phyloP scores from a whole-genome alignment of 2,888 invertebrate species.

The Macrophya alboannulata region DNA sequence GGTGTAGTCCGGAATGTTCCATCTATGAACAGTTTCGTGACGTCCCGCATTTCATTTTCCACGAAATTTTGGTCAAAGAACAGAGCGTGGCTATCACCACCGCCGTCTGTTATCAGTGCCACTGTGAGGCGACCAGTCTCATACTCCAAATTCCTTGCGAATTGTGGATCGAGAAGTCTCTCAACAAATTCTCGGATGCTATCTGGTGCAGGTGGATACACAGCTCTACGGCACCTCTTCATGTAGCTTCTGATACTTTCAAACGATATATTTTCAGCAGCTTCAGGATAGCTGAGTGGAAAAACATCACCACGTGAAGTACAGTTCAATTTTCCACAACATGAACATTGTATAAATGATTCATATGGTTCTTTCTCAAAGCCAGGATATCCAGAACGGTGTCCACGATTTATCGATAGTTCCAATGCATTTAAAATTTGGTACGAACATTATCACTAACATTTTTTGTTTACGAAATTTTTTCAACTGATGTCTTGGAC shows the following conservation, averaged over 20 bases:
- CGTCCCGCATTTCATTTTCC: constrained; percentile 41
- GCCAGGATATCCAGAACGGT: no score
- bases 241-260: background rate
- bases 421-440: no score
- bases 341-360: no score
- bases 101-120: constrained; percentile 31
- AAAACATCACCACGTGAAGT: background rate
- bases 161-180: constrained; percentile 34
- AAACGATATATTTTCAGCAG: no score
- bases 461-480: no score
- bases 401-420: no score
- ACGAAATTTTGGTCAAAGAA: constrained; percentile 45
- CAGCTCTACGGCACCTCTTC: no score
- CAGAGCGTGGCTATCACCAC: constrained; percentile 21
- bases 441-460: no score
- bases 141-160: constrained; percentile 51
- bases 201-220: background rate
- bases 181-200: constrained; percentile 47
- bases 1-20: constrained; percentile 53
- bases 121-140: constrained; percentile 40
- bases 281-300: background rate
- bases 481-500: no score
- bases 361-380: no score
- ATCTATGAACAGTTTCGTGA: constrained; percentile 48
- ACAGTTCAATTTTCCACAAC: background rate